Conservation (phyloP, 2,888 invertebrate genomes). For the Himalopsyche tibetana region DNA sequence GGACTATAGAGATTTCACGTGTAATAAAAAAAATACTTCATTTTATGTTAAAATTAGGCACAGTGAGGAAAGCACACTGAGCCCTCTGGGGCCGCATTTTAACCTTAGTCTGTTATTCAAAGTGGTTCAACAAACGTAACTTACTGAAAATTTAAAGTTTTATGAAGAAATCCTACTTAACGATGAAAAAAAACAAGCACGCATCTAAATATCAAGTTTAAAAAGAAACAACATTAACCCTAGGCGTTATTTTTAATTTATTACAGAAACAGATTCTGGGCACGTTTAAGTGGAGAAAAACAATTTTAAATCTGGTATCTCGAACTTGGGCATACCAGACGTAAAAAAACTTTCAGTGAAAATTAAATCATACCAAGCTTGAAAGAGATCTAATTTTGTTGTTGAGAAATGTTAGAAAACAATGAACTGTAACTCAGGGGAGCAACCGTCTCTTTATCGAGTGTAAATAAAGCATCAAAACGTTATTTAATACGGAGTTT, state of each 20-base stretch:
- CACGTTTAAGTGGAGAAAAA: constrained; percentile 10
- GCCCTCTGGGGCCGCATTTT: not conserved
- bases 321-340: not conserved
- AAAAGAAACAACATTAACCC: constrained; percentile 7
- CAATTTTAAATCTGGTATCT: constrained; percentile 31
- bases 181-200: not conserved
- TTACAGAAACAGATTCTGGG: not conserved
- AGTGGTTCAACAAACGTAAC: not conserved
- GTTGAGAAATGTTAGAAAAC: not conserved
- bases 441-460: no score
- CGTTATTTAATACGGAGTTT: no score
- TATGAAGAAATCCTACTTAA: not conserved
- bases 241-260: constrained; percentile 14
- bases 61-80: constrained; percentile 16
- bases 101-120: not conserved
- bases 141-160: not conserved
- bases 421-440: not conserved
- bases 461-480: no score
- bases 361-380: constrained; percentile 15
- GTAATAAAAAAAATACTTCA: not conserved
- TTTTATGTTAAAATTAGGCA: constrained; percentile 20
- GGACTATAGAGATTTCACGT: not conserved
- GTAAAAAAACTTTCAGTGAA: not conserved
- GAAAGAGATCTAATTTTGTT: not conserved
- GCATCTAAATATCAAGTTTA: not conserved